These are phyloP conservation scores for Spodoptera litura DNA, from an alignment of 1,140 invertebrate species.

Conservation along the genomic window DNA sequence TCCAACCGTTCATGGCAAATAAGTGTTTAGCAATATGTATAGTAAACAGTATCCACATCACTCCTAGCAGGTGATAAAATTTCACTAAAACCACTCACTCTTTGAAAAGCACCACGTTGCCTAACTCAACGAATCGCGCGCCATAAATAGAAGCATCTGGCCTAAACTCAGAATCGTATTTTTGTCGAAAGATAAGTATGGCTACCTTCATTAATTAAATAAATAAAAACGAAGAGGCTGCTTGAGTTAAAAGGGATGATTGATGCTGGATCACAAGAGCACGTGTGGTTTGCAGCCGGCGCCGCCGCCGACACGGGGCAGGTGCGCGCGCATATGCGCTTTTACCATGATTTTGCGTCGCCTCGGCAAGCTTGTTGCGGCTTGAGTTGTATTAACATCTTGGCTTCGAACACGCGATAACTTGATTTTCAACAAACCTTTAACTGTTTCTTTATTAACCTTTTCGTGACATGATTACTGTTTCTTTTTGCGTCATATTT, in stretches of 20 bases:
- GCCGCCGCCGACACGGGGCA: conserved; percentile 51
- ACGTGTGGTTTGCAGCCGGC: conserved; percentile 61
- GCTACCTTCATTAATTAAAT: conserved; percentile 43
- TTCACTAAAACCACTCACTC: not conserved
- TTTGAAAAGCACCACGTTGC: conserved; percentile 33
- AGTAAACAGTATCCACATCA: not conserved
- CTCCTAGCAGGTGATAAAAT: conserved; percentile 1
- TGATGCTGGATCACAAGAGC: conserved; percentile 59
- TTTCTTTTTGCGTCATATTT: conserved; percentile 31
- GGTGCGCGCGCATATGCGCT: conserved; percentile 61
- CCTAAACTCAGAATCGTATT: conserved; percentile 19
- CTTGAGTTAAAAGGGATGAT: conserved; percentile 50
- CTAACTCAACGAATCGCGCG: conserved; percentile 14
- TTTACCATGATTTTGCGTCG: conserved; percentile 55
- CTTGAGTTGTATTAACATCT: conserved; percentile 24
- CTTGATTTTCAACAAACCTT: conserved; percentile 51
- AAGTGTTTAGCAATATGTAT: too few relatives aligned
- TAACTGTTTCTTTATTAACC: conserved; percentile 43
- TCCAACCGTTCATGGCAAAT: too few relatives aligned
- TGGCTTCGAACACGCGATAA: conserved; percentile 26
- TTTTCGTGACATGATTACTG: conserved; percentile 45
- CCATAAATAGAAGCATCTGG: conserved; percentile 45
- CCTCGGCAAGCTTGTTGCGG: not conserved
- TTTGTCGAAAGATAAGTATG: conserved; percentile 34
- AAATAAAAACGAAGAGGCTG: conserved; percentile 51